Base-by-base conservation (phyloP, 2,113 vertebrate genomes). In the Blennius ocellaris region DNA sequence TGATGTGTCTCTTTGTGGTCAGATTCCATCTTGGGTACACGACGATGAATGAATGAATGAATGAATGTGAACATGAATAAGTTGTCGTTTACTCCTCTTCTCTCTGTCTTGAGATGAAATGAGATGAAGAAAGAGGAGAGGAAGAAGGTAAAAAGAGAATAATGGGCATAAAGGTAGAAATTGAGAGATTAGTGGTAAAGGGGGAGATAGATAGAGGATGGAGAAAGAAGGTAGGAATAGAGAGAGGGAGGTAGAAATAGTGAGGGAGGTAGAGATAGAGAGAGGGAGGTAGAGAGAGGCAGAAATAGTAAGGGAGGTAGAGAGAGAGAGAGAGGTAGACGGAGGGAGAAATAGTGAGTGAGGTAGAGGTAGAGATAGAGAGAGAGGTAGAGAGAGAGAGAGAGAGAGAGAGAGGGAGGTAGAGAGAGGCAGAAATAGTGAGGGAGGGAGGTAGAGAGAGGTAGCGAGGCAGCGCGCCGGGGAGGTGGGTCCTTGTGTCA, bases 181-280 rank as follows among this genome's bases (percentile, higher is more conserved):
- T 30, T 30, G 60, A 0, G 59, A 83, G 75, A 80, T 56, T 73
- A 38, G 0, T 54, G 49, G 80, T 81, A 52, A 37, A 14, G 76
- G 82, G 83, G 80, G 83, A 69, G 78, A 84, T 80, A 81, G 78
- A 74, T 79, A 12, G 58, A 48, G 14, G 41, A 67, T 73, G 21
- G 72, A 66, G 69, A 50, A 30, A 54, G 72, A 54, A 73, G 83
- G 76, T 80, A 76, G 81, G 49, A 80, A 45, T 79, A 7, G 79
- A 48, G 68, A 48, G 80, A 78, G 82, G 2, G 21, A 12, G 44
- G 11, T 11, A 47, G 44, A 47, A 12, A 47, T 11, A 4, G 11
- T 5, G 77, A 63, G 55, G 82, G 84, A 82, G 83, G 75, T 30
- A 30, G 21, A 30, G 21, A 30, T 72, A 38, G 82, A 89, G 89